phyloP scores from a whole-genome alignment of 2,888 invertebrate species.

The Alloplasta piceator region DNA sequence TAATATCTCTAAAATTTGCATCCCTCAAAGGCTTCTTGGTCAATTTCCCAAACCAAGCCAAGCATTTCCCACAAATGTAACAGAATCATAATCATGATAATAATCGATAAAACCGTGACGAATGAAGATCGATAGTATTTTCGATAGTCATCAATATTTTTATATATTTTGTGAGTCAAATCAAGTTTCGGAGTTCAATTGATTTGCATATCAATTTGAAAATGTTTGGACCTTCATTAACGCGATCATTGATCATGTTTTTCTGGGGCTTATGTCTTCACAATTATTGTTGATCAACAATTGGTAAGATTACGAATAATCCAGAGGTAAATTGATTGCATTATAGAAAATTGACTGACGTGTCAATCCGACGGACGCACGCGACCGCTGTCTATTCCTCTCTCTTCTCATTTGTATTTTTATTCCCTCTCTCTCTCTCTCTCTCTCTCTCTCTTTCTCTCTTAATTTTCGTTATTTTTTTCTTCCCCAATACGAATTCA shows the following conservation, averaged over 20 bases:
- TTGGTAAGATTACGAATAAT: constrained; percentile 24
- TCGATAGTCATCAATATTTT: no score
- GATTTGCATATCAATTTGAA: background rate
- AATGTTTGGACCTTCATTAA: constrained; percentile 26
- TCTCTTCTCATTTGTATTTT: background rate
- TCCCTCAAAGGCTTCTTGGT: no score
- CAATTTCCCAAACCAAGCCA: no score
- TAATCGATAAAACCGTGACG: no score
- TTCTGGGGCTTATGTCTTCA: constrained; percentile 29
- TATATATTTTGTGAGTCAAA: no score
- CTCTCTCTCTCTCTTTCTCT: constrained; percentile 4
- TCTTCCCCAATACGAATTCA: constrained; percentile 31
- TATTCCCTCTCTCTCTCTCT: background rate
- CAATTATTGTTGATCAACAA: background rate
- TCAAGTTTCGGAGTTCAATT: background rate
- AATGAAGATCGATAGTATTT: no score
- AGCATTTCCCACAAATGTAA: no score
- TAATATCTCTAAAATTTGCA: no score
- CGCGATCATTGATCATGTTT: constrained; percentile 39
- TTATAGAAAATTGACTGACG: constrained; percentile 27
- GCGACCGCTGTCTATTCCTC: constrained; percentile 18
- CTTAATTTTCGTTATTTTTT: background rate
- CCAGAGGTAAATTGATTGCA: constrained; percentile 52
- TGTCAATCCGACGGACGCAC: constrained; percentile 52
- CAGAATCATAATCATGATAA: no score